Evolutionary conservation across 2,888 invertebrate species (phyloP).

Genomic region (Resseliella maxima): DNA sequence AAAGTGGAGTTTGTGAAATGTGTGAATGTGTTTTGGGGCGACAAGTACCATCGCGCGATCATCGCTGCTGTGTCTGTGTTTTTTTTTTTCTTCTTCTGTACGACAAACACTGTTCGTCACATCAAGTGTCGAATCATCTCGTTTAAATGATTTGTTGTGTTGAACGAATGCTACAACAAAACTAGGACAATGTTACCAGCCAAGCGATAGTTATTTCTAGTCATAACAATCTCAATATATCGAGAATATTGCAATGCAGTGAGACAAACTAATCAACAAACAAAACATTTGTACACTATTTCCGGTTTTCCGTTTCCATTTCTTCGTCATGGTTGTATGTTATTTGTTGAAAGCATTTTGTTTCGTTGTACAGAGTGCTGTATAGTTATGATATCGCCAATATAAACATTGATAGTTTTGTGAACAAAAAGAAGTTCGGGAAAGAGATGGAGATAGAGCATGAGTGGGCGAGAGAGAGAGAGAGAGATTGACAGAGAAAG

Average conservation of each 20-base stretch:
- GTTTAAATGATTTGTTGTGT: background rate
- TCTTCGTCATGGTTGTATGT: background rate
- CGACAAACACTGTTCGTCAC: background rate
- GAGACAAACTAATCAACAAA: constrained; percentile 27
- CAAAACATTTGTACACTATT: constrained; percentile 23
- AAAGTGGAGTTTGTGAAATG: background rate
- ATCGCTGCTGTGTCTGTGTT: too few species aligned
- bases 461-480: background rate
- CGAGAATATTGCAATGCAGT: background rate
- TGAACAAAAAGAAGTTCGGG: background rate
- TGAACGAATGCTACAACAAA: background rate
- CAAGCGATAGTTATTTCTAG: background rate
- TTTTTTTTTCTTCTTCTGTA: too few species aligned
- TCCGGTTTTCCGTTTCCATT: background rate
- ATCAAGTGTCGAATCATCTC: background rate
- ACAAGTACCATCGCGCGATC: too few species aligned
- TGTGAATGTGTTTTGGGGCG: background rate
- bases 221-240: background rate
- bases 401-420: background rate
- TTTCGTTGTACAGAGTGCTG: background rate
- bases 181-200: background rate
- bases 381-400: constrained; percentile 21
- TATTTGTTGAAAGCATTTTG: background rate
- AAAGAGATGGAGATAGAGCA: background rate
- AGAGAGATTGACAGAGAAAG: background rate